Base-by-base conservation (phyloP, 2,888 invertebrate species). In the Cheilosia grossa region DNA sequence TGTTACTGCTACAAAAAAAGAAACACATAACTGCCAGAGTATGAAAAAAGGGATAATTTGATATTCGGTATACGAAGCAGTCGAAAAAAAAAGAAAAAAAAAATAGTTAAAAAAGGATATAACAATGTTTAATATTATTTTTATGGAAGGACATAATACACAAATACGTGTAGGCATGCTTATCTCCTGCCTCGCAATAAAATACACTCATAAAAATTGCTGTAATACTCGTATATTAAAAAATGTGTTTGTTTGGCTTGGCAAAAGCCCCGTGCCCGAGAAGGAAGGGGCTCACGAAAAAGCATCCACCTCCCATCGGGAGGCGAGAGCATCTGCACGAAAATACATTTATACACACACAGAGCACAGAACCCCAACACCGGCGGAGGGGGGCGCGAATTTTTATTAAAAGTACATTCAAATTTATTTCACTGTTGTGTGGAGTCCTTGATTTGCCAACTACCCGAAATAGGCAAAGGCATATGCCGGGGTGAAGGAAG, bases 121-220 rank as follows among this genome's bases (percentile, higher is more conserved):
- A 86, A 86, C 86, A 86, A 82, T 86, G 82, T 86, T 86, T 82
- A 86, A 86, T 86, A 86, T 86, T 82, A 86, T 86, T 86, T 86
- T 86, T 86, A 86, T 86, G 86, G 75, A 82, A 86, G 77, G 82
- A 86, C 86, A 86, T 86, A 86, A 82, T 86, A 82, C 80, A 82
- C 86, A 86, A 86, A 86, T 86, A 86, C 86, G 86, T 85, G 85
- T 82, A 86, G 82, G 86, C 82, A 82, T 82, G 82, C 86, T 86
- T 86, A 86, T 86, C 82, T 86, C 64, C 82, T 24, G 86, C 82
- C 90, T 88, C 87, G 91, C 91, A 91, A 91, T 91, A 91, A 91
- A 91, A 91, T 90, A 91, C 90, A 91, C 90, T 91, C 91, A 90
- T 91, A 91, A 91, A 91, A 91, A 91, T 90, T 90, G 82, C 73